A percentile compares a stretch with the other conserved stretches of the same genome.
phyloP scores from a whole-genome alignment of 2,888 invertebrate species.

The Pherbina coryleti region DNA sequence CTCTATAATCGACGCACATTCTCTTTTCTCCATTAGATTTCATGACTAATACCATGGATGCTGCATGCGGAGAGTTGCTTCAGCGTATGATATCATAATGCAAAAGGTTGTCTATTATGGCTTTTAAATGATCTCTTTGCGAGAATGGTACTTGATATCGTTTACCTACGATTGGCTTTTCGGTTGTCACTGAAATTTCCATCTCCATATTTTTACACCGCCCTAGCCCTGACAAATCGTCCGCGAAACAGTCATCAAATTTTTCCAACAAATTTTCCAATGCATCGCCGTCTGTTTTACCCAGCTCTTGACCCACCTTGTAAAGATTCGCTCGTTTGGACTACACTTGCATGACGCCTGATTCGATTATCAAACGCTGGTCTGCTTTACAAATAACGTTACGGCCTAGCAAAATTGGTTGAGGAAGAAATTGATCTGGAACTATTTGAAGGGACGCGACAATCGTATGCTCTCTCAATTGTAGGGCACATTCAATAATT shows the following conservation, averaged over 20 bases:
- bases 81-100: conserved; percentile 40
- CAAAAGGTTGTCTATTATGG: no score
- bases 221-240: no score
- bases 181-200: neutral
- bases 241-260: neutral
- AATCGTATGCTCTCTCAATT: no score
- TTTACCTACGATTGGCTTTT: neutral
- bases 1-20: conserved; percentile 44
- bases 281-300: no score
- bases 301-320: no score
- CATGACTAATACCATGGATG: conserved; percentile 39
- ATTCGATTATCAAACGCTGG: conserved; percentile 34
- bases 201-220: neutral
- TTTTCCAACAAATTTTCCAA: neutral
- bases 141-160: no score
- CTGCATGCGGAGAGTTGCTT: conserved; percentile 43
- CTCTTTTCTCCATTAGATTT: conserved; percentile 42
- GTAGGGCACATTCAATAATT: no score
- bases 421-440: no score
- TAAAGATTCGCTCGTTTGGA: no score
- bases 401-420: neutral
- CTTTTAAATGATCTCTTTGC: no score
- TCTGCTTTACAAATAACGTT: conserved; percentile 34
- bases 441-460: no score
- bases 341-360: no score